Percentiles rank a stretch among this genome's conserved stretches.
These are phyloP conservation scores for Oryctes rhinoceros DNA, from an alignment of 1,140 invertebrate species.

Conservation along the genomic window DNA sequence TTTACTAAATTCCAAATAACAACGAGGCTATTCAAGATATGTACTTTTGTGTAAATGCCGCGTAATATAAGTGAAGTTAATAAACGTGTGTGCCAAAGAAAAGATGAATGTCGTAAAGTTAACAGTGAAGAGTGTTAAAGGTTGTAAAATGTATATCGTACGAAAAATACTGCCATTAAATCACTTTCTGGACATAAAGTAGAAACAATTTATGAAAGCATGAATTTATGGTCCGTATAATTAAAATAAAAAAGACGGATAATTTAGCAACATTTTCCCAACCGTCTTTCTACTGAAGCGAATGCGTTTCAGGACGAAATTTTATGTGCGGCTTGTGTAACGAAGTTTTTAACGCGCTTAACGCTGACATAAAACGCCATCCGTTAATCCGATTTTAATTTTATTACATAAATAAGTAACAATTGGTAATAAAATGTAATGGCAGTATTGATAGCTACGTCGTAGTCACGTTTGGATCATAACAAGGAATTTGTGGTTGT, in stretches of 20 bases:
- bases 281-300: background rate
- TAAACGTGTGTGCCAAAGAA: background rate
- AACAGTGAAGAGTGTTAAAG: background rate
- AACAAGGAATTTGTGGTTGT: background rate
- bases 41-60: no score
- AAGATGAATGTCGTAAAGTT: background rate
- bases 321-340: slow-evolving; percentile 8
- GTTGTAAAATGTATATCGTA: background rate
- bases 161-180: background rate
- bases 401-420: background rate
- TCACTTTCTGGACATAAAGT: background rate
- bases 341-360: background rate
- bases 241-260: slow-evolving; percentile 16
- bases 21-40: no score
- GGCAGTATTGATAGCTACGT: no score
- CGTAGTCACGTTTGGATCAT: background rate
- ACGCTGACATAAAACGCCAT: background rate
- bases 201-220: slow-evolving; percentile 14
- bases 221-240: slow-evolving; percentile 27
- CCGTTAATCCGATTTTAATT: background rate
- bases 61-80: background rate
- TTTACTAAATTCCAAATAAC: no score
- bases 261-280: background rate
- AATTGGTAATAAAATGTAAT: no score
- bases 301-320: background rate